Evolutionary conservation across 2,113 vertebrate genomes (phyloP), one percentile per base, ranked within the genome.

Genomic region (Erpornis zantholeuca): DNA sequence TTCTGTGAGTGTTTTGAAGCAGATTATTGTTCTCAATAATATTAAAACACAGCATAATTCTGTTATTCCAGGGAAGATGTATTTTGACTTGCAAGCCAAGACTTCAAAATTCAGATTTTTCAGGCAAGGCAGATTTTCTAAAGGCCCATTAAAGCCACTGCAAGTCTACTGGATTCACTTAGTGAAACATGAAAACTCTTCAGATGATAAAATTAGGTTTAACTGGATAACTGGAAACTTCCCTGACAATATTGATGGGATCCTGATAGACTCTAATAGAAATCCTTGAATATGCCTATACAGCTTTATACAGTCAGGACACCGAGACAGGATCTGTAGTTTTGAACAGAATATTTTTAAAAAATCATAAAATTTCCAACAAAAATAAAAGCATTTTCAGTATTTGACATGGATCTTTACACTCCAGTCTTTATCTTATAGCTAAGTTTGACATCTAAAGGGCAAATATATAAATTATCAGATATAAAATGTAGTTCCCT

Each of bases 181-280:
- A 50, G 12, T 36, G 35, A 90, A 86, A 82, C n/a, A 25, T 8
- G 13, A 76, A 87, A 12, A 66, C 3, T 78, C 20, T 66, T 71
- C 38, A 75, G 23, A 33, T 63, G 13, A 59, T 7, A 65, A 77
- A 53, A 81, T 44, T 20, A 52, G 3, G 3, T 22, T 86, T 83
- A n/a, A 3, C 10, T 90, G 63, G 35, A 36, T 44, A 83, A 49
- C 31, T 69, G 11, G 18, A 69, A 82, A 57, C 5, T 77, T 80
- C 31, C 9, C 10, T 60, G 28, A 13, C 1, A 71, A 21, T 69
- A 61, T 7, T 49, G 40, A 33, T 59, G 38, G 57, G 68, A 18
- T 31, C 18, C 44, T 38, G 23, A 29, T 9, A 1, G 0, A 45
- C 19, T 52, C 11, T n/a, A 21, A 2, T 3, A 64, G 13, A 45